phyloP scores from a whole-genome alignment of 2,797 vertebrate genomes.

The Chloroceryle inda region DNA sequence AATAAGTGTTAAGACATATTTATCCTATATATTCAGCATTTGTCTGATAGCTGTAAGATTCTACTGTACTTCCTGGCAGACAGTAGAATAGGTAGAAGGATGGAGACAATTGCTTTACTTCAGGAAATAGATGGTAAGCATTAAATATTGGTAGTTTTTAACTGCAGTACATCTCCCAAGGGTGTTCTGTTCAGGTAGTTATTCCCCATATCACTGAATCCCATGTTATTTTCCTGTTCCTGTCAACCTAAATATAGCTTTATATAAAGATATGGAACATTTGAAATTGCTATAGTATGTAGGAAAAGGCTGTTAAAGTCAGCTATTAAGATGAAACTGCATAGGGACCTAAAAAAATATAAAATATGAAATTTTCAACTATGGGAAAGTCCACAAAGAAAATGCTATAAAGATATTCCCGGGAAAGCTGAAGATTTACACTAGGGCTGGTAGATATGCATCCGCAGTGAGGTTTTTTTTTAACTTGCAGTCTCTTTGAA shows the following conservation, averaged over 20 bases:
- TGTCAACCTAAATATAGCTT: neutral
- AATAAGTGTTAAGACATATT: neutral
- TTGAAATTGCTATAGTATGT: neutral
- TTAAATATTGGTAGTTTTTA: neutral
- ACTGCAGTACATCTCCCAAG: fast-evolving
- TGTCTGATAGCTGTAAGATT: neutral
- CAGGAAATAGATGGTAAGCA: neutral
- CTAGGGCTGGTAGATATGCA: neutral
- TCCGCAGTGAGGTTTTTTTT: neutral
- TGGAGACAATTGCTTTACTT: neutral
- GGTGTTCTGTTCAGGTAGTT: neutral
- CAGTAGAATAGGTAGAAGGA: neutral
- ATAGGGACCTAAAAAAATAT: neutral
- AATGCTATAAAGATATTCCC: neutral
- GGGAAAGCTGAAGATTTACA: neutral
- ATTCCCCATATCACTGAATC: neutral
- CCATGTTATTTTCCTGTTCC: neutral
- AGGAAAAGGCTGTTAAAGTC: neutral
- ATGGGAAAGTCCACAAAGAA: neutral
- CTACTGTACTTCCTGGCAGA: neutral
- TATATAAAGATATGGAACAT: neutral
- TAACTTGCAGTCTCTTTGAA: neutral
- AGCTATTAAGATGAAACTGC: neutral
- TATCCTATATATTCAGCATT: neutral
- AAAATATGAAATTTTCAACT: neutral